Conservation (phyloP, 2,113 vertebrate species). For the Bubalus kerabau region DNA sequence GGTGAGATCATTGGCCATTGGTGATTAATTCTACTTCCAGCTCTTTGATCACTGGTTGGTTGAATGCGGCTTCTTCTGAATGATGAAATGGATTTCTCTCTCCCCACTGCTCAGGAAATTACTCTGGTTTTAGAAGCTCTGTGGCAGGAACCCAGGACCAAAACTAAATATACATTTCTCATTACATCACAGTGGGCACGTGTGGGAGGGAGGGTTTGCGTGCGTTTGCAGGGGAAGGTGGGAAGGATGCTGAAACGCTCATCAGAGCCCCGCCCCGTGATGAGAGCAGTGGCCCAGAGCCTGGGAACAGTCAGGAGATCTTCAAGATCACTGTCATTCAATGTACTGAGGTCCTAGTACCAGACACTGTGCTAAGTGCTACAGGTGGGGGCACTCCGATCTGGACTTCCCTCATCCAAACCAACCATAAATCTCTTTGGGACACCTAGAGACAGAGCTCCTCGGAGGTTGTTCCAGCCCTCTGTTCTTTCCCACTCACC, state of each 20-base stretch:
- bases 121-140: not conserved
- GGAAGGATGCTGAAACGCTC: not conserved
- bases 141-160: not conserved
- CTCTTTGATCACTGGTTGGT: fast-evolving
- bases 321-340: not conserved
- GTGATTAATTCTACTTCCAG: not conserved
- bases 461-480: not conserved
- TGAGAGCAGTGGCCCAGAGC: not conserved
- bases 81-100: not conserved
- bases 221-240: too few relatives aligned
- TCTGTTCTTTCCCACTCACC: too few relatives aligned
- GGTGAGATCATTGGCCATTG: not conserved
- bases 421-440: not conserved
- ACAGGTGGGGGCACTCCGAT: fast-evolving
- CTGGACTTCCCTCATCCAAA: too few relatives aligned
- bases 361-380: not conserved
- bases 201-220: fast-evolving
- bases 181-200: fast-evolving
- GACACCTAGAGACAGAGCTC: not conserved
- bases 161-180: not conserved
- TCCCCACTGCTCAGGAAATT: not conserved
- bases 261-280: not conserved
- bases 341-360: fast-evolving
- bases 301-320: not conserved
- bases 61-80: not conserved